Percentiles rank a stretch among this genome's conserved stretches.
Evolutionary conservation across 2,888 invertebrate genomes (phyloP).

Genomic region (Pseudococcus jackbeardsleyi): DNA sequence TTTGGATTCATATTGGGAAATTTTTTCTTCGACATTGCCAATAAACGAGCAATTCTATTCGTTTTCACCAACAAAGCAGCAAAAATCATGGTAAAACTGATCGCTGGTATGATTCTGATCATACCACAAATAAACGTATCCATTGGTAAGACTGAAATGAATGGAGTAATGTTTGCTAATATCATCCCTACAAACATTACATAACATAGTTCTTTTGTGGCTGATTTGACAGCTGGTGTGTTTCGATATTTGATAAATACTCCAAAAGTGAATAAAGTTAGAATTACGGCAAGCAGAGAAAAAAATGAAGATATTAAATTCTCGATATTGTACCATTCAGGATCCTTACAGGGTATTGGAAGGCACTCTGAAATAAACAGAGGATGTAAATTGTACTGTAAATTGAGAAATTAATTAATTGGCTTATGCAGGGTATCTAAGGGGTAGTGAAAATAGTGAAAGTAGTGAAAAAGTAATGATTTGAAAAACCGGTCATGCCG

Average conservation of each 20-base stretch:
- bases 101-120: slow-evolving; percentile 75
- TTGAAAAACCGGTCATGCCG: no score
- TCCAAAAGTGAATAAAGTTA: slow-evolving; percentile 75
- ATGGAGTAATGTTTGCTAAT: slow-evolving; percentile 75
- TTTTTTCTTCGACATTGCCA: slow-evolving; percentile 80
- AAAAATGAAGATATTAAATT: slow-evolving; percentile 76
- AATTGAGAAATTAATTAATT: slow-evolving; percentile 65
- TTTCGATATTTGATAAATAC: slow-evolving; percentile 79
- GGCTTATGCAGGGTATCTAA: no score
- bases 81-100: slow-evolving; percentile 82
- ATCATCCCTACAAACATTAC: slow-evolving; percentile 77
- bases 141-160: slow-evolving; percentile 78
- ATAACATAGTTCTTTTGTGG: slow-evolving; percentile 78
- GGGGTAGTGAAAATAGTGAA: no score
- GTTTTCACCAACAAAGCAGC: slow-evolving; percentile 83
- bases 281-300: slow-evolving; percentile 76
- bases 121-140: slow-evolving; percentile 74
- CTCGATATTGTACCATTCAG: slow-evolving; percentile 74
- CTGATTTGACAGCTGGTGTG: slow-evolving; percentile 84
- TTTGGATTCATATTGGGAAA: slow-evolving; percentile 79
- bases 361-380: not conserved
- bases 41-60: slow-evolving; percentile 81
- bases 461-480: no score
- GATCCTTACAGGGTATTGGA: not conserved
- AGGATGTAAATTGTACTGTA: not conserved